A percentile compares a stretch with the other conserved stretches of the same genome.
Evolutionary conservation across 2,797 vertebrate species (phyloP).

Genomic region (Tauraco hartlaubi): DNA sequence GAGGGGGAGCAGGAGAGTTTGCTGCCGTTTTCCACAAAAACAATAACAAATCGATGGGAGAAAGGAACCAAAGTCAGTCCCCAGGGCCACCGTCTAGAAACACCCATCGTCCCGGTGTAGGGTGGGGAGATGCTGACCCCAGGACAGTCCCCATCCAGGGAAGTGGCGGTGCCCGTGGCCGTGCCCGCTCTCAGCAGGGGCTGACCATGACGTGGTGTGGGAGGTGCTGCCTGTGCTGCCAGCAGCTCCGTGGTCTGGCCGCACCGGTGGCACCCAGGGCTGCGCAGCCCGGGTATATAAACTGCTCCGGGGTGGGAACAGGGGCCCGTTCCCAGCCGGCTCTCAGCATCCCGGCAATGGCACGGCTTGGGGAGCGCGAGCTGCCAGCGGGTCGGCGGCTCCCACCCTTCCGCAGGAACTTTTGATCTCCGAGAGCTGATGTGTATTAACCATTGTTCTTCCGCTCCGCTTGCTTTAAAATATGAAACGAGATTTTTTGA

Average conservation of each 20-base stretch:
- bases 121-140: too few species aligned
- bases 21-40: not conserved
- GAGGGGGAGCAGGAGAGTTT: not conserved
- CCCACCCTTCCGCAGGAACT: not conserved
- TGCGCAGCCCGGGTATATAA: accelerated
- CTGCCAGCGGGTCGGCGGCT: too few species aligned
- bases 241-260: not conserved
- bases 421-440: not conserved
- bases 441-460: not conserved
- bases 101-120: too few species aligned
- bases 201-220: accelerated
- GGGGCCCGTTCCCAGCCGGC: accelerated
- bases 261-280: accelerated
- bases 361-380: accelerated
- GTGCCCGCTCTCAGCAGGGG: too few species aligned
- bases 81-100: not conserved
- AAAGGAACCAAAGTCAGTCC: not conserved
- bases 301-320: not conserved
- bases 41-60: not conserved
- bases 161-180: accelerated
- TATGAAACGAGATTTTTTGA: not conserved
- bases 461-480: not conserved
- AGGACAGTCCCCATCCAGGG: too few species aligned
- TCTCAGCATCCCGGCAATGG: not conserved
- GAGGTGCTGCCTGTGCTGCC: not conserved